Base-by-base conservation (phyloP, 2,113 vertebrate species). In the Charina bottae region DNA sequence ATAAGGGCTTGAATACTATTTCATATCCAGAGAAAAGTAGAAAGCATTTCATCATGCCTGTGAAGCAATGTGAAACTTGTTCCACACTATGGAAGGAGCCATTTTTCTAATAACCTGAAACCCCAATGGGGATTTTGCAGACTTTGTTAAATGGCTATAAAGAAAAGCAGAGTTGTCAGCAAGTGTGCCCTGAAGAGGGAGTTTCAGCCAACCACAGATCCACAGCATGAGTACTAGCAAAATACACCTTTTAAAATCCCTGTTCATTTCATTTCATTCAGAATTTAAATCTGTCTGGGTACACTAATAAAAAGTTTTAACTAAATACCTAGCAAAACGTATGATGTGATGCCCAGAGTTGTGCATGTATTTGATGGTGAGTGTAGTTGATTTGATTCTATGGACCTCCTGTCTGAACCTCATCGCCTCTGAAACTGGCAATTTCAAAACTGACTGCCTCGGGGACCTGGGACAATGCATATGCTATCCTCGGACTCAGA, bases 81-180 rank as follows among this genome's bases (percentile, higher is more conserved):
- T 37, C 21, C n/a, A 68, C 49, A 78, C 42, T 78, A 78, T 78
- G 26, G 37, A 91, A n/a, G 62, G 55, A 91, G 23, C 24, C 7
- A 58, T 90, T 37, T 83, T 83, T 83, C 54, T 83, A 42, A 83
- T 90, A 90, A 90, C 33, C 24, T 83, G 72, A 90, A 83, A 83
- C 9, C 13, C 56, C n/a, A 33, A 83, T 37, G 33, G 23, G 21
- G 33, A 89, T 55, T 89, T 72, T 68, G 54, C 62, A 89, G 49
- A n/a, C 88, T n/a, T 89, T 53, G 60, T 54, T 64, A 68, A 89
- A 33, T 53, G 46, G 17, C 60, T 53, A 54, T 49, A 26, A 55
- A 59, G 33, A 13, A 54, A 28, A 89, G 28, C 19, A 89, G 49
- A 42, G 42, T 56, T 90, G 37, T 26, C 54, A 23, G 46, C 58